These are phyloP conservation scores for Drosophila obscura DNA, from an alignment of 1,140 invertebrate genomes.

Conservation along the genomic window DNA sequence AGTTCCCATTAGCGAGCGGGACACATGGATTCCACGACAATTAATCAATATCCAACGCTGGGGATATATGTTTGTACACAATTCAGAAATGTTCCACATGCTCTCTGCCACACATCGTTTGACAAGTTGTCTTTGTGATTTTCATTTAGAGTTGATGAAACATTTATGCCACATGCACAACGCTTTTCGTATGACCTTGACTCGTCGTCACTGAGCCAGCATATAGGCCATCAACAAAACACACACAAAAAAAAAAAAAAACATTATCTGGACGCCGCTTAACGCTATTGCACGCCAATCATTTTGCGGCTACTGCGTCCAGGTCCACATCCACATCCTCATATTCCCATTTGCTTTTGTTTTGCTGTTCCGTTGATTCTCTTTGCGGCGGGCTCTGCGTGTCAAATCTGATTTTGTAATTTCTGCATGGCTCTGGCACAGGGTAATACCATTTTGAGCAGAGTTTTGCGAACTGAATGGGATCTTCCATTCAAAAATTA, in stretches of 20 bases:
- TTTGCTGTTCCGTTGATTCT: constrained; percentile 24
- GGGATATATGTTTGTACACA: no score
- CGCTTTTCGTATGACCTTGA: constrained; percentile 21
- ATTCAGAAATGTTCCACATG: no score
- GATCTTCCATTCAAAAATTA: no score
- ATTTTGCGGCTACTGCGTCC: constrained; percentile 27
- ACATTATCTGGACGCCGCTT: constrained; percentile 45
- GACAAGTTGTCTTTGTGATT: no score
- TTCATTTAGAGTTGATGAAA: neutral
- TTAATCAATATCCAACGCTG: no score
- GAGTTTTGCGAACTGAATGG: no score
- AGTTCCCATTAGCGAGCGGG: no score
- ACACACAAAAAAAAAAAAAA: neutral
- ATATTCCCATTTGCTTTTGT: constrained; percentile 19
- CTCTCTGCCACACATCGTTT: no score
- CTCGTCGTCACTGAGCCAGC: constrained; percentile 6
- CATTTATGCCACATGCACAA: neutral
- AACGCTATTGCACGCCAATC: constrained; percentile 52
- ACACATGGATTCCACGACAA: no score
- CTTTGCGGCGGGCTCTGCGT: constrained; percentile 60
- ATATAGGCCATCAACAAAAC: constrained; percentile 30
- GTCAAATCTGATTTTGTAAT: constrained; percentile 75
- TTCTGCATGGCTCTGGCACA: constrained; percentile 31
- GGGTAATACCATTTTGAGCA: constrained; percentile 3
- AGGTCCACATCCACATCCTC: constrained; percentile 1